Conservation (phyloP, 2,797 vertebrate species). For the Chelmon rostratus region DNA sequence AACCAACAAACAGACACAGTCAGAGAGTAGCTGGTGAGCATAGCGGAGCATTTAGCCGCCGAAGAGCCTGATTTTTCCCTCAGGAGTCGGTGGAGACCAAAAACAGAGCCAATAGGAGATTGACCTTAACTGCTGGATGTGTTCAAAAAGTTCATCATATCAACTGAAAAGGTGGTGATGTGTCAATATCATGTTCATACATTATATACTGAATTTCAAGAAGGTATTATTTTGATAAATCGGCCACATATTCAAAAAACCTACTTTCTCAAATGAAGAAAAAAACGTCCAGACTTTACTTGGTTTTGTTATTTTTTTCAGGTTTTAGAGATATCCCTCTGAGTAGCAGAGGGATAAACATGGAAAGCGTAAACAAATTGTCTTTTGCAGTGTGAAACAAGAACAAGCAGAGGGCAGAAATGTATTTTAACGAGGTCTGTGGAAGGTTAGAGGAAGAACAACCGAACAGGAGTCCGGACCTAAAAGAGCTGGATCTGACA, state of each 20-base stretch:
- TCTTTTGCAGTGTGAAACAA: not conserved
- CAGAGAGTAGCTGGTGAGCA: not conserved
- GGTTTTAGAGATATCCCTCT: too few species aligned
- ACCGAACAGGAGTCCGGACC: conserved; percentile 12
- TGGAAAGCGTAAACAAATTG: not conserved
- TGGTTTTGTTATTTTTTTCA: too few species aligned
- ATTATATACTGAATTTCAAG: too few species aligned
- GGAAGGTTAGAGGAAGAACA: conserved; percentile 24
- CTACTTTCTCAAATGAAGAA: too few species aligned
- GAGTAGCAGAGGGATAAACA: not conserved
- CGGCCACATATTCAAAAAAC: too few species aligned
- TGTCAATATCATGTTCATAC: too few species aligned
- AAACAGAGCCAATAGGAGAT: not conserved
- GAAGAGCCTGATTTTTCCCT: not conserved
- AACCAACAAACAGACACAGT: not conserved
- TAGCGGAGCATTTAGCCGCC: too few species aligned
- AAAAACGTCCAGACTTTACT: too few species aligned
- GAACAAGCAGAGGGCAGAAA: conserved; percentile 1
- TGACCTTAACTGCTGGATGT: not conserved
- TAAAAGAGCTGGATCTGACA: conserved; percentile 20
- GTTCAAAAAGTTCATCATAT: not conserved
- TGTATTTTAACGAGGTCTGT: conserved; percentile 21
- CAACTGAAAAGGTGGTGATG: not conserved
- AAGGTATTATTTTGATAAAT: too few species aligned
- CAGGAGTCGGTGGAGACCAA: not conserved